Evolutionary conservation across 2,797 vertebrate species (phyloP).

Genomic region (Clarias pachynema): DNA sequence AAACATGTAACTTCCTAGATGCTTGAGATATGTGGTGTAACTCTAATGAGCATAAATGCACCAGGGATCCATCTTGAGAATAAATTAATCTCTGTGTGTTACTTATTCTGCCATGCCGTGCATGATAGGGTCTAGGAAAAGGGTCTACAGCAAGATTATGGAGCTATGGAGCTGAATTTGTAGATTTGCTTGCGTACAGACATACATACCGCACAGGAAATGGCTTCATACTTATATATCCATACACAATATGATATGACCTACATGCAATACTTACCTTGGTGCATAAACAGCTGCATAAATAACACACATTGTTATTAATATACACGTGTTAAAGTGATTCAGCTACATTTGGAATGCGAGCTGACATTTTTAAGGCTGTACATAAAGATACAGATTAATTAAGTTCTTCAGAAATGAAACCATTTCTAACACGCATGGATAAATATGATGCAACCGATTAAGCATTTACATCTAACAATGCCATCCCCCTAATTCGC

Average conservation of each 20-base stretch:
- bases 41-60: background rate
- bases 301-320: background rate
- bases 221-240: background rate
- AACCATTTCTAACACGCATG: slow-evolving; percentile 32
- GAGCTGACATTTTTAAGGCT: background rate
- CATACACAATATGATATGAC: background rate
- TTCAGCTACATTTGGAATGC: background rate
- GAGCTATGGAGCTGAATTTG: background rate
- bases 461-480: slow-evolving; percentile 34
- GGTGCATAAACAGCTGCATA: background rate
- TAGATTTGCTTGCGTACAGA: background rate
- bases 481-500: slow-evolving; percentile 10
- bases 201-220: background rate
- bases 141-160: background rate
- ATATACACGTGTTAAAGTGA: background rate
- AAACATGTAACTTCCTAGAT: background rate
- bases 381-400: background rate
- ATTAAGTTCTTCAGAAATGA: background rate
- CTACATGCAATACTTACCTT: background rate
- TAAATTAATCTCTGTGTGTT: background rate
- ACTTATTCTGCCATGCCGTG: background rate
- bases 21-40: background rate
- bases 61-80: background rate
- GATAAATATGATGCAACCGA: slow-evolving; percentile 22
- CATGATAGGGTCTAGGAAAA: background rate